These are phyloP conservation scores for Batillaria attramentaria DNA, from an alignment of 1,140 invertebrate species.

Conservation along the genomic window DNA sequence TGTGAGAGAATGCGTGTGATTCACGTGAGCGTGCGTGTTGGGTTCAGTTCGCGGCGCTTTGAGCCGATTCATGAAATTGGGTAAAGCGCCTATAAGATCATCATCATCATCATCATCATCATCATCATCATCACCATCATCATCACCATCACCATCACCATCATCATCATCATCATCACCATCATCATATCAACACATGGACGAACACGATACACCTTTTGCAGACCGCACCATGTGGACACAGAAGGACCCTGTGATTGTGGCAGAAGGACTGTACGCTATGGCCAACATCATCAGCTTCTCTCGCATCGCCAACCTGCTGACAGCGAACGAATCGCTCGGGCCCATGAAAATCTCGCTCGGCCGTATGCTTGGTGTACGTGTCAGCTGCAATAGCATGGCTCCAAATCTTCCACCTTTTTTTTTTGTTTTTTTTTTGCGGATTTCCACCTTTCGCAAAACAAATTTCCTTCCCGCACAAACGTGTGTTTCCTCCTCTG, in stretches of 20 bases:
- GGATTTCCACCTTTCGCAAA: too few relatives aligned
- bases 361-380: conserved; percentile 62
- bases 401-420: too few relatives aligned
- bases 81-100: background rate
- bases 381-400: too few relatives aligned
- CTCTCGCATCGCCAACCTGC: conserved; percentile 58
- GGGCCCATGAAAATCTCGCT: conserved; percentile 66
- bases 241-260: conserved; percentile 55
- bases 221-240: conserved; percentile 63
- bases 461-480: too few relatives aligned
- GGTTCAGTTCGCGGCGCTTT: too few relatives aligned
- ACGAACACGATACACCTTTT: too few relatives aligned
- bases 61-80: too few relatives aligned
- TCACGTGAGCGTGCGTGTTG: too few relatives aligned
- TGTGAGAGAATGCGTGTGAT: too few relatives aligned
- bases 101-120: conserved; percentile 18
- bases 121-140: conserved; percentile 22
- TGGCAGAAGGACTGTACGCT: conserved; percentile 61
- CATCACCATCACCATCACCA: conserved; percentile 13
- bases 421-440: too few relatives aligned
- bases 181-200: too few relatives aligned
- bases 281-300: conserved; percentile 67
- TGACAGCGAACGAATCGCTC: conserved; percentile 61
- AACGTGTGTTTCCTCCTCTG: too few relatives aligned
- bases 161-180: conserved; percentile 8